Base-by-base conservation (phyloP, 2,888 invertebrate species). In the Oxycera nigricornis region DNA sequence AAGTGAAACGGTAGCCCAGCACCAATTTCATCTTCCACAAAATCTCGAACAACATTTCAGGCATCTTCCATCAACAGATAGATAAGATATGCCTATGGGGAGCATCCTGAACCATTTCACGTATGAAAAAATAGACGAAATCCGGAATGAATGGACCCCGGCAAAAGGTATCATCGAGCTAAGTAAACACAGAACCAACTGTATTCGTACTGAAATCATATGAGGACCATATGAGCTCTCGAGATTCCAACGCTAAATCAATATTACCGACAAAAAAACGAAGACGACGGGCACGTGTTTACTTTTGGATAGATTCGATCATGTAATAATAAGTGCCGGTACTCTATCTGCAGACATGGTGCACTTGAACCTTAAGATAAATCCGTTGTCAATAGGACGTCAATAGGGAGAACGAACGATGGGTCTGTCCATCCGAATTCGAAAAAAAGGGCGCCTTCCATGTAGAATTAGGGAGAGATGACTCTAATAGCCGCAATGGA, bases 291-390 rank as follows among this genome's bases (percentile, higher is more conserved):
- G 62, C 62, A 39, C 62, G 62, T 62, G 62, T 62, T 62, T 62
- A 62, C 62, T 62, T 62, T 39, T 3, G 20, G 39, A 62, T 62
- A 35, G 62, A 62, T 62, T 62, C 11, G 39, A 62, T 62, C 62
- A 62, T 24, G 22, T 39, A 17, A 35, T n/a, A n/a, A n/a, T 62
- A 39, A 39, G 39, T 35, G 62, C 9, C 9, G 35, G 22, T 35
- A 39, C 35, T 31, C 11, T 22, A 31, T 7, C 7, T 22, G 26
- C n/a, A 11, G n/a, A 3, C 30, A 39, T 22, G 35, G 39, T 62
- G 62, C 62, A 62, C 62, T 62, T 62, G 62, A 62, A 62, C 62
- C 62, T 62, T 35, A 39, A 59, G 59, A 59, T 59, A n/a, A 17
- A 39, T 55, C 55, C 14, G 7, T 14, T 14, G 62, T 39, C 39